Base-by-base conservation (phyloP, 2,113 vertebrate genomes). In the Bolborhynchus lineola region DNA sequence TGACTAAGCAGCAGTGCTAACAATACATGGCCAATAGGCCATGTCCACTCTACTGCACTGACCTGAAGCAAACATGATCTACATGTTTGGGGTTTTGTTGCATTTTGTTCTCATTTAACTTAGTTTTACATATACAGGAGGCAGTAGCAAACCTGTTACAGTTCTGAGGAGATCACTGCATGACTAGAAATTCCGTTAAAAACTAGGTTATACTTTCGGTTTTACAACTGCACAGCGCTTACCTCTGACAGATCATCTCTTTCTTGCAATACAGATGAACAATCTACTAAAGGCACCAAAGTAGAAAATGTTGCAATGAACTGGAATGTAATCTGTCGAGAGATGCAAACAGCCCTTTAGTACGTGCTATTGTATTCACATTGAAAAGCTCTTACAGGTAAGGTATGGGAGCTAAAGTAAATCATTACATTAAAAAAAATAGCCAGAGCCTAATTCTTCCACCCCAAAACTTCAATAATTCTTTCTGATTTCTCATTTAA, bases 201-300 rank as follows among this genome's bases (percentile, higher is more conserved):
- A 81, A 50, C 33, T 28, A 79, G 55, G 26, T 64, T 78, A 47
- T 4, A 53, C 52, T 24, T 82, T 53, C 26, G 31, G 37, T 86
- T 78, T 89, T 19, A 23, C 7, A 91, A n/a, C 5, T 29, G 65
- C 19, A 77, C 86, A 93, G n/a, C 11, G 55, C 35, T 98, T 98
- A 99, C 99, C 98, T 99, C 98, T 72, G 99, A 99, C 92, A 99
- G 98, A 95, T 99, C 98, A 35, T 98, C 98, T 97, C 98, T 98
- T 97, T 99, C 99, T 96, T 99, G 99, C 26, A 99, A 97, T 88
- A 99, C 98, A 95, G 99, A 99, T 59, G 99, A 99, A 95, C 99
- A 99, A 96, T 99, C 99, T 95, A 99, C 99, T 98, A 99, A 99
- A 99, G 99, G 99, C 99, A 99, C 99, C 97, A 99, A 98, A 97